Base-by-base conservation (phyloP, 2,888 invertebrate genomes). In the Metallyticus violacea region DNA sequence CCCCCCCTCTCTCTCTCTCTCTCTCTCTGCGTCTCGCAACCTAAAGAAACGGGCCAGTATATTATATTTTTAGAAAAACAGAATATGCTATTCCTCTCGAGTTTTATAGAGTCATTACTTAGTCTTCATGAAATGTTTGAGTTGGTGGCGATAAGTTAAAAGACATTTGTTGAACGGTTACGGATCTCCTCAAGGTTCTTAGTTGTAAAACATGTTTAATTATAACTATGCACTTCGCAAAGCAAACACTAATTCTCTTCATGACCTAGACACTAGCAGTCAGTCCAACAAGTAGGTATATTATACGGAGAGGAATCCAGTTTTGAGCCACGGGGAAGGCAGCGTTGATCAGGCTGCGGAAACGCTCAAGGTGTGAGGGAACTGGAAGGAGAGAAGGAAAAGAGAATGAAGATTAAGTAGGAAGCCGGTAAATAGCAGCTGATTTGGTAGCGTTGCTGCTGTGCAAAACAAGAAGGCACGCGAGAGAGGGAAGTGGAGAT, bases 371-470 rank as follows among this genome's bases (percentile, higher is more conserved):
- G 40, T 62, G 40, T 22, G 77, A 77, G 77, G 77, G 77, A 83
- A 83, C 76, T 62, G n/a, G 85, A 7, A 85, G 81, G 77, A 62
- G 77, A 85, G 83, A 26, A 26, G 84, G 76, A 78, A 80, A 84
- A 27, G 40, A 83, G 79, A 87, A 86, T 83, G 86, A 86, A 81
- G 86, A 77, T 85, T 79, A 86, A 83, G 85, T 87, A 84, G 84
- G 26, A 25, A 81, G 85, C 79, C 85, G 78, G 81, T 84, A 85
- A 85, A 81, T 81, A 86, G 86, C 85, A 84, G 81, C 81, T 81
- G 81, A 86, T 85, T 81, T 62, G 84, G 86, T 80, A 62, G 82
- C 27, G 27, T 82, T 26, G 26, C 62, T 83, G 83, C 22, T 27
- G 79, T 77, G 77, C 83, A 77, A 77, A 77, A 77, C 83, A 77